phyloP scores from a whole-genome alignment of 2,113 vertebrate species.

The Ciconia maguari region DNA sequence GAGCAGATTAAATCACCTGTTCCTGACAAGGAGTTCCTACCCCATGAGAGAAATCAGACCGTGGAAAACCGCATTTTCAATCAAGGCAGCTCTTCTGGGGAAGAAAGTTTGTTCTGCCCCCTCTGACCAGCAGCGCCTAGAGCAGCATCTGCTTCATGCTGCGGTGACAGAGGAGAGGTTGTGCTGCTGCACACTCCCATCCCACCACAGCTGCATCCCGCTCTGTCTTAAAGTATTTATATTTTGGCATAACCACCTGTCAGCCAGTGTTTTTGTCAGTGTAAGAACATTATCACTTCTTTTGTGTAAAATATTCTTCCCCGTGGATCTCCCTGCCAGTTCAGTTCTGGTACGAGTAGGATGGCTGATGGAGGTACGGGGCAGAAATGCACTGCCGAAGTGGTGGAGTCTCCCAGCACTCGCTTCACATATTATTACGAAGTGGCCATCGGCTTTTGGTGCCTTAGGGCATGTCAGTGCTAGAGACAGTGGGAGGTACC shows the following conservation, averaged over 20 bases:
- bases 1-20: not conserved
- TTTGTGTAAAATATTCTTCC: not conserved
- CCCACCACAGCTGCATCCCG: not conserved
- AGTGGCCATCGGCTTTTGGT: not conserved
- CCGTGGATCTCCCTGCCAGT: not conserved
- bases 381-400: rapidly evolving
- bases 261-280: not conserved
- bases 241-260: not conserved
- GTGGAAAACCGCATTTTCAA: not conserved
- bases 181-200: not conserved
- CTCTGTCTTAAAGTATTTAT: not conserved
- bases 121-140: not conserved
- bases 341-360: not conserved
- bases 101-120: not conserved
- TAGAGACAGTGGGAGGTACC: not conserved
- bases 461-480: not conserved
- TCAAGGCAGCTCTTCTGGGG: not conserved
- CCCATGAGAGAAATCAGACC: not conserved
- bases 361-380: rapidly evolving
- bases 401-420: not conserved
- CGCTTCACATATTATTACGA: rapidly evolving
- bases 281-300: not conserved
- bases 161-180: not conserved
- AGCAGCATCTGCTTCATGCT: not conserved
- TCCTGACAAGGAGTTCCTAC: not conserved